These are phyloP conservation scores for Lethocerus indicus DNA, from an alignment of 1,140 invertebrate species.

Conservation along the genomic window DNA sequence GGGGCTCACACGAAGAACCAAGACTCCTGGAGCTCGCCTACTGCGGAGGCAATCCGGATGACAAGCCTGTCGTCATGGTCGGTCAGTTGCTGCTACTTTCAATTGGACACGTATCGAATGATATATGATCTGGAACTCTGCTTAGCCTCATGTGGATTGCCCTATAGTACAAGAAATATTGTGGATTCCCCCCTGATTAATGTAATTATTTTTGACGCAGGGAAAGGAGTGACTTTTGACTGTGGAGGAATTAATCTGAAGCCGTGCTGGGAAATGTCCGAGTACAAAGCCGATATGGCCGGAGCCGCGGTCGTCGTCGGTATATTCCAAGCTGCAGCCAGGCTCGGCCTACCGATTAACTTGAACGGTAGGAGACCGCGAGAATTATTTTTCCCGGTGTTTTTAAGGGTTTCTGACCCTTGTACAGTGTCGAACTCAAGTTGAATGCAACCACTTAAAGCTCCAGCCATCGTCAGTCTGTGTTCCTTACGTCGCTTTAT, in stretches of 20 bases:
- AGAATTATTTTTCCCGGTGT: too few species aligned
- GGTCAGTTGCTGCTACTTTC: constrained; percentile 5
- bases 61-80: constrained; percentile 20
- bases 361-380: constrained; percentile 1
- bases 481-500: too few species aligned
- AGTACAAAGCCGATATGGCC: constrained; percentile 80
- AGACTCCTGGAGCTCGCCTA: constrained; percentile 31
- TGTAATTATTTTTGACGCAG: too few species aligned
- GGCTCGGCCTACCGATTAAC: constrained; percentile 52
- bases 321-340: constrained; percentile 46
- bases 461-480: too few species aligned
- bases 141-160: too few species aligned
- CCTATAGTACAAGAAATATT: too few species aligned
- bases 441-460: too few species aligned
- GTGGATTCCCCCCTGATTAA: too few species aligned
- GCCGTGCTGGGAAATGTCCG: constrained; percentile 48
- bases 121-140: too few species aligned
- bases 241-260: constrained; percentile 78
- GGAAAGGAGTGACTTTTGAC: constrained; percentile 81
- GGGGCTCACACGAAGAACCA: constrained; percentile 33
- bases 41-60: constrained; percentile 17
- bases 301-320: constrained; percentile 64
- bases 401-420: too few species aligned
- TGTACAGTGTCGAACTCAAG: too few species aligned
- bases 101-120: too few species aligned